These are phyloP conservation scores for Picathartes gymnocephalus DNA, from an alignment of 2,113 vertebrate genomes.

Conservation along the genomic window DNA sequence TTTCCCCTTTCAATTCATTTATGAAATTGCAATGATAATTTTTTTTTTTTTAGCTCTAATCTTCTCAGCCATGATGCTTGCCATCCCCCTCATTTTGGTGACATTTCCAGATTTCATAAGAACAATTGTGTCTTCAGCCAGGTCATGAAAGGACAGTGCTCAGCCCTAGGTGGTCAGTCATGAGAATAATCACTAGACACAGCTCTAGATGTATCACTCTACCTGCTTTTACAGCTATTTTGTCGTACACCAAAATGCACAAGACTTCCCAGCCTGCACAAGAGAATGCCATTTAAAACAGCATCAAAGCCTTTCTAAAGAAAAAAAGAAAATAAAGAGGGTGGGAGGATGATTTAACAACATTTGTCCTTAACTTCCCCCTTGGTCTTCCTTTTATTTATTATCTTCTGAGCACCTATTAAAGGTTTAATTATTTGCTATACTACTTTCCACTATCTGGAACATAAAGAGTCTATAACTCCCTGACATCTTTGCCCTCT, in stretches of 20 bases:
- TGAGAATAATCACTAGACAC: background rate
- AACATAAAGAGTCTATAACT: background rate
- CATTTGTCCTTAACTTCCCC: background rate
- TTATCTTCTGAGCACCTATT: background rate
- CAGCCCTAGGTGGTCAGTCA: background rate
- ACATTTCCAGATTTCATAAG: background rate
- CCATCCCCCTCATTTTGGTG: background rate
- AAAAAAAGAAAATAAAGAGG: background rate
- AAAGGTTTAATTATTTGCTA: background rate
- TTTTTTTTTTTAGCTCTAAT: background rate
- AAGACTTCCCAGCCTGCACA: background rate
- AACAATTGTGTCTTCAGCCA: background rate
- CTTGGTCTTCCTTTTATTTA: background rate
- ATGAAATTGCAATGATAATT: accelerated
- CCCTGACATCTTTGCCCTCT: background rate
- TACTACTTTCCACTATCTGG: background rate
- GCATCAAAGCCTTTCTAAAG: background rate
- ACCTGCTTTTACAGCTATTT: background rate
- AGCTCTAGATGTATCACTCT: background rate
- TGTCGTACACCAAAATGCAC: background rate
- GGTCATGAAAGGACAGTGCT: background rate
- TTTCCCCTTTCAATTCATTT: background rate
- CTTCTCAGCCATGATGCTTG: background rate
- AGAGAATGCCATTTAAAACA: background rate
- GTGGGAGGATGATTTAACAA: background rate